Percentiles rank a stretch among this genome's conserved stretches.
Conservation (phyloP, 2,113 vertebrate genomes). For the Syngnathus floridae region DNA sequence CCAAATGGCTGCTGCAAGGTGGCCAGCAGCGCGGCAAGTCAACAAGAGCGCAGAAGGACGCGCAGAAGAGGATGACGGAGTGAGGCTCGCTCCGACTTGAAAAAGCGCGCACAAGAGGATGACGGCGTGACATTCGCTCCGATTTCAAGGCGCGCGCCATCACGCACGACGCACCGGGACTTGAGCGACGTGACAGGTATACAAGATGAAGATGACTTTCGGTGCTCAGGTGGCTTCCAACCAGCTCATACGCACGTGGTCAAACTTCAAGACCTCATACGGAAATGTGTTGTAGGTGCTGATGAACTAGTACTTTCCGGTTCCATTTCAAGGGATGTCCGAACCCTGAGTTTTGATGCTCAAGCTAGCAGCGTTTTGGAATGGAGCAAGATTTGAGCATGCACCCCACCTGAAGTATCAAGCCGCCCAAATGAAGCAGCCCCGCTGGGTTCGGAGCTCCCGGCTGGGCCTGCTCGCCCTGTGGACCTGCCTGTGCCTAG, state of each 20-base stretch:
- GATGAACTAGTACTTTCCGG: neutral
- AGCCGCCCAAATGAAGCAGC: constrained; percentile 72
- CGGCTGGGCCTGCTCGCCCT: constrained; percentile 69
- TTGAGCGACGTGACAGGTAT: constrained; percentile 28
- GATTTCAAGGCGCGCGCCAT: no score
- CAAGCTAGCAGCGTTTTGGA: constrained; percentile 45
- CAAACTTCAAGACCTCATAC: neutral
- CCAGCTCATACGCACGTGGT: neutral
- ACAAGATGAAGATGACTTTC: constrained; percentile 18
- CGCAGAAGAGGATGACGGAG: constrained; percentile 23
- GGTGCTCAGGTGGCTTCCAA: neutral
- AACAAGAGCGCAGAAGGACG: constrained; percentile 30
- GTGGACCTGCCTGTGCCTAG: constrained; percentile 71
- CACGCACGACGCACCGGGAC: constrained; percentile 16
- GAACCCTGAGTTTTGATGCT: constrained; percentile 4
- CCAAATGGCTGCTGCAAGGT: constrained; percentile 67
- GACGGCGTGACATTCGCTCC: no score
- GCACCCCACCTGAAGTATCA: constrained; percentile 38
- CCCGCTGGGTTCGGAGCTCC: constrained; percentile 62
- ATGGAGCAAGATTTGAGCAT: constrained; percentile 56
- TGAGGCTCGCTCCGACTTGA: constrained; percentile 4
- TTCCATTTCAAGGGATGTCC: neutral
- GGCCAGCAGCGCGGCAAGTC: constrained; percentile 59
- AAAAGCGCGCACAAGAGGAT: constrained; percentile 4
- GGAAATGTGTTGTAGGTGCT: neutral